A percentile compares a stretch with the other conserved stretches of the same genome.
phyloP scores from a whole-genome alignment of 2,113 vertebrate genomes.

The Struthio camelus region DNA sequence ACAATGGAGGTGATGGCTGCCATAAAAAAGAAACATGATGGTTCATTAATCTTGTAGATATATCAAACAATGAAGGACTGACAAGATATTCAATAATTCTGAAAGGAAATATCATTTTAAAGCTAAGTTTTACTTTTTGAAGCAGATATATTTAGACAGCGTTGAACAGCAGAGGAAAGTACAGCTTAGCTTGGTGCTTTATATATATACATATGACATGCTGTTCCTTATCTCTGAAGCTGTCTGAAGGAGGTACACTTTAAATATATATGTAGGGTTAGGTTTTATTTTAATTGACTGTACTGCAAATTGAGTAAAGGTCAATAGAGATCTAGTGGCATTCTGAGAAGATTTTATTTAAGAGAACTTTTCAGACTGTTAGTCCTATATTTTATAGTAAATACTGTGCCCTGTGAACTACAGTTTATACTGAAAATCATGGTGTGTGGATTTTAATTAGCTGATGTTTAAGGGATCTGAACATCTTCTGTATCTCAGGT shows the following conservation, averaged over 20 bases:
- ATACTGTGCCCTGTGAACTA: neutral
- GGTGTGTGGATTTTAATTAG: neutral
- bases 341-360: neutral
- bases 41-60: constrained; percentile 21
- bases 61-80: constrained; percentile 17
- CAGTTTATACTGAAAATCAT: neutral
- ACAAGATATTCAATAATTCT: constrained; percentile 51
- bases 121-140: constrained; percentile 7
- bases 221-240: neutral
- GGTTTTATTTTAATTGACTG: neutral
- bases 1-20: neutral
- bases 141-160: neutral
- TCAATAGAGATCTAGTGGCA: neutral
- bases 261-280: neutral
- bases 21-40: neutral
- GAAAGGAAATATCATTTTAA: constrained; percentile 6
- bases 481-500: neutral
- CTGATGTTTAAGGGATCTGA: neutral
- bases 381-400: neutral
- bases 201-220: neutral
- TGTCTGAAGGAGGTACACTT: neutral
- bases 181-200: neutral
- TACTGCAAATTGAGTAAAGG: neutral
- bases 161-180: neutral
- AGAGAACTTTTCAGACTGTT: neutral